Conservation (phyloP, 92 coral and sea anemone genomes). For the Palythoa caribaeorum region DNA sequence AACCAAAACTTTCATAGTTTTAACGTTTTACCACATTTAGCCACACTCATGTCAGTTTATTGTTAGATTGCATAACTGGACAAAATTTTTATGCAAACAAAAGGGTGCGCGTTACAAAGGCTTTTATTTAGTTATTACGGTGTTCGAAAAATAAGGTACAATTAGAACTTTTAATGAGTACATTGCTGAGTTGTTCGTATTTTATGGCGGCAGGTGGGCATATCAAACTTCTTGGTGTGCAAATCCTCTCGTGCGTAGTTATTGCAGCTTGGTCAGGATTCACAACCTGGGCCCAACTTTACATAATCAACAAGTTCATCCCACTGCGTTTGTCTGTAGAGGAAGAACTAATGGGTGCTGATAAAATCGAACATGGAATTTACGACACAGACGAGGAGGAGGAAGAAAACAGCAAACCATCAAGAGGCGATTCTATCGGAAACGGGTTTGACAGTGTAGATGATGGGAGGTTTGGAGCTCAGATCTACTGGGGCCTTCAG, state of each 20-base stretch:
- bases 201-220: constrained; percentile 44
- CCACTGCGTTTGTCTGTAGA: constrained; percentile 58
- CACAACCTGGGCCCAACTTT: constrained; percentile 62
- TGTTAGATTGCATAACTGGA: background rate
- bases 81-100: background rate
- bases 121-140: background rate
- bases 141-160: too few species aligned
- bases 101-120: background rate
- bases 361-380: constrained; percentile 63
- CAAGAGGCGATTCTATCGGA: constrained; percentile 28
- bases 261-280: constrained; percentile 49
- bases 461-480: background rate
- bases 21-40: background rate
- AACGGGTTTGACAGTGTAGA: constrained; percentile 24
- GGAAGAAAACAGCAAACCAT: constrained; percentile 29
- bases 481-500: background rate
- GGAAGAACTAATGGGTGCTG: constrained; percentile 60
- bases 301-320: constrained; percentile 40
- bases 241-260: constrained; percentile 54
- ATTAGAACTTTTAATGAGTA: too few species aligned
- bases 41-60: background rate
- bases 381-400: constrained; percentile 54
- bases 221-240: constrained; percentile 56
- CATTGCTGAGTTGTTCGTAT: background rate
- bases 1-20: background rate